A percentile compares a stretch with the other conserved stretches of the same genome.
These are phyloP conservation scores for Apomyelois bistriatella DNA, from an alignment of 2,888 invertebrate species.

Conservation along the genomic window DNA sequence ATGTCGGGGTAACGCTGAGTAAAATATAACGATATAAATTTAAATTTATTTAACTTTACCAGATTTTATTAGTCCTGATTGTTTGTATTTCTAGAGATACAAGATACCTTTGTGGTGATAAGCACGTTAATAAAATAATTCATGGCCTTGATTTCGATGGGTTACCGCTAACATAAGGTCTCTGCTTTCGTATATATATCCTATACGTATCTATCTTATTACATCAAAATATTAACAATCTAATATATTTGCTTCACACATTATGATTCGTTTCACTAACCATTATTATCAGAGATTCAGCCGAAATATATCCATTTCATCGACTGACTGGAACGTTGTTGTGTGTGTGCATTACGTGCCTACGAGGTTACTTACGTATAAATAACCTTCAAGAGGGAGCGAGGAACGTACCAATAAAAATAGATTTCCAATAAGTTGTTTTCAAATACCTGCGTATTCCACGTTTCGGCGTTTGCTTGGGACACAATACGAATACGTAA, in stretches of 20 bases:
- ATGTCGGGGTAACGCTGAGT: too few species aligned
- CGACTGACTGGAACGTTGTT: neutral
- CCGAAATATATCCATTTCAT: neutral
- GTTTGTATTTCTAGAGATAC: too few species aligned
- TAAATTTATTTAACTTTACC: too few species aligned
- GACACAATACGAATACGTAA: conserved; percentile 6
- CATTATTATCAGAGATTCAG: neutral
- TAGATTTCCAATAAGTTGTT: conserved; percentile 14
- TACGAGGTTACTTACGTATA: neutral
- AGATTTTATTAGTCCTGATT: too few species aligned
- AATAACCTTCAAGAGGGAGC: neutral
- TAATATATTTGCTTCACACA: neutral
- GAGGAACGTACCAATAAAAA: conserved; percentile 4
- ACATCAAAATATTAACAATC: too few species aligned
- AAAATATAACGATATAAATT: too few species aligned
- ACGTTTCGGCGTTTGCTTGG: neutral
- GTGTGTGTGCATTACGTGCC: neutral
- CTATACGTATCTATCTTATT: too few species aligned
- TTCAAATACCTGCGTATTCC: conserved; percentile 4
- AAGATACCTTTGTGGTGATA: too few species aligned
- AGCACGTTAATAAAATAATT: too few species aligned
- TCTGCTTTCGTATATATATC: too few species aligned
- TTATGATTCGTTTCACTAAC: neutral
- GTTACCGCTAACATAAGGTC: too few species aligned
- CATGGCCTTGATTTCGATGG: too few species aligned